Base-by-base conservation (phyloP, 2,888 invertebrate species). In the Polymixis flavicincta region DNA sequence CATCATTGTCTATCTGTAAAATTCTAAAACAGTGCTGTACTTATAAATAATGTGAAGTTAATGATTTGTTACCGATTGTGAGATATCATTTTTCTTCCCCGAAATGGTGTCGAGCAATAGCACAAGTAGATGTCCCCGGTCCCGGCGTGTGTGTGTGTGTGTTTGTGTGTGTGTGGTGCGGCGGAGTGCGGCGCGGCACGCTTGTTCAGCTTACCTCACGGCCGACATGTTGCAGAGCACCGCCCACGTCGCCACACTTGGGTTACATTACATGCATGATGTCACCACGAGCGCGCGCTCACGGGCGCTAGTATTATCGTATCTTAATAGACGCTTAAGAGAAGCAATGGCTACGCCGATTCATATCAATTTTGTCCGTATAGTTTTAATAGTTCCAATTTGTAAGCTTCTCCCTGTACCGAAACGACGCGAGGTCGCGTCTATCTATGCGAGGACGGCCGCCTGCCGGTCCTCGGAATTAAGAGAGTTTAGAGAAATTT, bases 291-390 rank as follows among this genome's bases (percentile, higher is more conserved):
- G 92, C 93, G 93, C 92, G 91, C 91, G 90, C 77, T 73, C 89
- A 89, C 90, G 92, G 92, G 92, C 93, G 92, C 92, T 94, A 94
- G 94, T 94, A 87, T 95, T 93, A 94, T 93, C 91, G 93, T 95
- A 95, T 94, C 92, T 94, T 94, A 92, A 94, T 95, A 93, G 94
- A 94, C 92, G 96, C 96, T 95, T 95, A 93, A 90, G 90, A 92
- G 87, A 93, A 95, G 94, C 95, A 94, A 95, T 94, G 95, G 94
- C 95, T 95, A 93, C 94, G 94, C 95, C 95, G 93, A 95, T 95
- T 96, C 96, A 96, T 96, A 96, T 96, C 96, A 96, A 95, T 94
- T 95, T 95, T 95, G 96, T 96, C 96, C 96, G 94, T 94, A 94
- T 96, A 95, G 95, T 95, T 94, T 95, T 95, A 94, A 95, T 95